Evolutionary conservation across 2,113 vertebrate species (phyloP).

Genomic region (Numenius arquata): DNA sequence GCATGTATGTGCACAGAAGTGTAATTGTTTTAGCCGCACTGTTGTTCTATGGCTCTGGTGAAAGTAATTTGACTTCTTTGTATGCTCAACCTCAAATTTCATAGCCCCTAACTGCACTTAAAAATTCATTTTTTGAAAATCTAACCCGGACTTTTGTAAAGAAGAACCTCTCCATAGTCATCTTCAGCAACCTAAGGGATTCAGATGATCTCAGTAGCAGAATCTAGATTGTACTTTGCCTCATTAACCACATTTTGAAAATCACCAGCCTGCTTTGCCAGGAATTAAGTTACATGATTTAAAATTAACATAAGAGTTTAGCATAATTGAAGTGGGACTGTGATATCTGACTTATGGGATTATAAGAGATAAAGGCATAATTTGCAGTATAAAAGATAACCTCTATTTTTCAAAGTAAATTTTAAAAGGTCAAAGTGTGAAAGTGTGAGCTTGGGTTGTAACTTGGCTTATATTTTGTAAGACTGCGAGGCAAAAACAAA

Average conservation of each 20-base stretch:
- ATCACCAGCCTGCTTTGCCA: constrained; percentile 62
- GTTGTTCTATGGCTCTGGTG: constrained; percentile 13
- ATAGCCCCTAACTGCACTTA: constrained; percentile 48
- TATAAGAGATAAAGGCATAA: constrained; percentile 56
- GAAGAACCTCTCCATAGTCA: constrained; percentile 43
- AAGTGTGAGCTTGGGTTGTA: background rate
- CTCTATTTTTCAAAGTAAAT: constrained; percentile 54
- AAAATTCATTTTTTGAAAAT: constrained; percentile 52
- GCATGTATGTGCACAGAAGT: background rate
- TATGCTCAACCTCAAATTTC: constrained; percentile 27
- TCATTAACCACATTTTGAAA: constrained; percentile 71
- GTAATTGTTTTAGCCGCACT: background rate
- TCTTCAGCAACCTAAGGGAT: constrained; percentile 41
- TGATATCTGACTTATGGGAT: constrained; percentile 64
- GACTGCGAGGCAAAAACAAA: background rate
- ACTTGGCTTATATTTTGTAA: background rate
- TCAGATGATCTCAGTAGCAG: constrained; percentile 51
- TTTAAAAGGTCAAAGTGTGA: constrained; percentile 40
- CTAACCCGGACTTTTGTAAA: constrained; percentile 18
- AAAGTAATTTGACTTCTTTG: constrained; percentile 47
- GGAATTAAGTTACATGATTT: constrained; percentile 69
- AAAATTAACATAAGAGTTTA: constrained; percentile 67
- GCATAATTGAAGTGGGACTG: constrained; percentile 70
- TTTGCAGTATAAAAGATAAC: constrained; percentile 42
- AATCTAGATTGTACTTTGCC: constrained; percentile 63